These are phyloP conservation scores for Chrysomallon squamiferum DNA, from an alignment of 1,140 invertebrate species.

Conservation along the genomic window DNA sequence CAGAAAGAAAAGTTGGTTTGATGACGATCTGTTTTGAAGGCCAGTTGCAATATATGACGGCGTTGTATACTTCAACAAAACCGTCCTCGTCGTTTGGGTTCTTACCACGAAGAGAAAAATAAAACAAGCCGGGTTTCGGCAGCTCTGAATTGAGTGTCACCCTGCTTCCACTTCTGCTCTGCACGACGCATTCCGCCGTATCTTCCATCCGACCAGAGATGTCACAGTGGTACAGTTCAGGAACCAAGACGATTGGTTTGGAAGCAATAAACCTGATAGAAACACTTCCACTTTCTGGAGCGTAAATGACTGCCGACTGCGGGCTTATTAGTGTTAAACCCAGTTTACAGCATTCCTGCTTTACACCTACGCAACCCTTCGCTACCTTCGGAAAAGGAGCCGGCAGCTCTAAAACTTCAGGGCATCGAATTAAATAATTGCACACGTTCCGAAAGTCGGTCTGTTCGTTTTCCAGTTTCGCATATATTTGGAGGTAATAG, in stretches of 20 bases:
- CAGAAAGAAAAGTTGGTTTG: no score
- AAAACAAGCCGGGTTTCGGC: background rate
- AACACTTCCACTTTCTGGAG: background rate
- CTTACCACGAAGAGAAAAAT: background rate
- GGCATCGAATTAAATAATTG: background rate
- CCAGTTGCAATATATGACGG: no score
- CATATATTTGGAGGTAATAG: slow-evolving; percentile 10
- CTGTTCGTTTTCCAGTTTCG: background rate
- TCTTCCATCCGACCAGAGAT: background rate
- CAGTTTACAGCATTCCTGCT: background rate
- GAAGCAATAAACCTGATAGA: background rate
- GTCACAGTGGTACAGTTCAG: background rate
- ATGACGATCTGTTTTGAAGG: no score
- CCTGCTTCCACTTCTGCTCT: background rate
- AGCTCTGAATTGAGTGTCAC: background rate
- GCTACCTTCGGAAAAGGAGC: background rate
- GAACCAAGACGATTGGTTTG: background rate
- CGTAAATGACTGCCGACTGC: background rate
- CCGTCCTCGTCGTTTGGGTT: background rate
- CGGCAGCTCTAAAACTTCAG: background rate
- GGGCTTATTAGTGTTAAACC: background rate
- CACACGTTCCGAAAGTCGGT: background rate
- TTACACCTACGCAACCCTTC: background rate
- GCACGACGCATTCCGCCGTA: background rate
- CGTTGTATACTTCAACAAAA: no score